phyloP scores from a whole-genome alignment of 2,888 invertebrate genomes.

The Exephanes ischioxanthus region DNA sequence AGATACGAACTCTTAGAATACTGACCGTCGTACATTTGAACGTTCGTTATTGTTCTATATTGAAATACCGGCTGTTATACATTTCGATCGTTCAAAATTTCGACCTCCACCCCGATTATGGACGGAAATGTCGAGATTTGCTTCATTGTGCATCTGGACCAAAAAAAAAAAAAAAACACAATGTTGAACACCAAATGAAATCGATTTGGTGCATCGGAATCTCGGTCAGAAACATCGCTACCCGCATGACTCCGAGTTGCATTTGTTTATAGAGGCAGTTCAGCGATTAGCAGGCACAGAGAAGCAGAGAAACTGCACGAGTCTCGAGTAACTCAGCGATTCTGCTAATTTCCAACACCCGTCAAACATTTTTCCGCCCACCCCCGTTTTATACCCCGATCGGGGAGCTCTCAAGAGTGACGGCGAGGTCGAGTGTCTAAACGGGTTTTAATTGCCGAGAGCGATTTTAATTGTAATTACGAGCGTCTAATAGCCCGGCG shows the following conservation, averaged over 20 bases:
- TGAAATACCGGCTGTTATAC: no score
- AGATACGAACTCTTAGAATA: no score
- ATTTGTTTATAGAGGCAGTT: not conserved
- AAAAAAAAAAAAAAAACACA: no score
- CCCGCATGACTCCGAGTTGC: not conserved
- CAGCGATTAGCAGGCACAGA: not conserved
- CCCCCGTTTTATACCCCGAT: slow-evolving; percentile 32
- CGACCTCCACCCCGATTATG: no score
- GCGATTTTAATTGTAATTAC: slow-evolving; percentile 68
- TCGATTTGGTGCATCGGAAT: not conserved
- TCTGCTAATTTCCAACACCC: slow-evolving; percentile 23
- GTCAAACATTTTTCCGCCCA: slow-evolving; percentile 25
- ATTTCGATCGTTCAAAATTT: no score
- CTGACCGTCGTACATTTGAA: no score
- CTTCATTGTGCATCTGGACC: no score
- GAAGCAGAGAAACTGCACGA: not conserved
- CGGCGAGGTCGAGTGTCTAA: slow-evolving; percentile 50
- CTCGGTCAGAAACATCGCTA: not conserved
- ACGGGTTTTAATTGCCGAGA: slow-evolving; percentile 66
- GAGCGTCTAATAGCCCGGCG: slow-evolving; percentile 60
- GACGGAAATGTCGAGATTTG: no score
- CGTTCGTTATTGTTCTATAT: no score
- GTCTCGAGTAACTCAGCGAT: not conserved
- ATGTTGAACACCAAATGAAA: no score
- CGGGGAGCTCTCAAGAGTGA: slow-evolving; percentile 7